Evolutionary conservation across 1,140 invertebrate genomes (phyloP).

Genomic region (Drosophila arizonae): DNA sequence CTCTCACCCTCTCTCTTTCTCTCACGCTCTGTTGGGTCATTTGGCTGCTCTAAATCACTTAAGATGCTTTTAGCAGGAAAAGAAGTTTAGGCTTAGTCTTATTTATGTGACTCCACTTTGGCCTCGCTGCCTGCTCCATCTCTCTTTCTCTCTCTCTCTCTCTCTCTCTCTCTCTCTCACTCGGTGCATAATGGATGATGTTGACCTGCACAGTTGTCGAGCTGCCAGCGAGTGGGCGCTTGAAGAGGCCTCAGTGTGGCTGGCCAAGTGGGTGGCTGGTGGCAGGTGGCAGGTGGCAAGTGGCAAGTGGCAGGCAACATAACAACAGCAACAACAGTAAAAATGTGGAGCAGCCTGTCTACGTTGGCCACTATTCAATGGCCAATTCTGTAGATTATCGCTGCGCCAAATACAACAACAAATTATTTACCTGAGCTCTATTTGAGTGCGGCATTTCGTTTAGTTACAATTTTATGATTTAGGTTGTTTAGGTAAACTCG

Average conservation of each 20-base stretch:
- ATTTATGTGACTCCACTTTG: conserved; percentile 52
- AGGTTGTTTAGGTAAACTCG: too few relatives aligned
- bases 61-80: conserved; percentile 77
- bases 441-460: conserved; percentile 4
- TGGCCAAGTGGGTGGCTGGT: conserved; percentile 52
- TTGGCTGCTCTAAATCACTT: conserved; percentile 78
- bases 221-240: conserved; percentile 30
- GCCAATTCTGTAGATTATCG: conserved; percentile 69
- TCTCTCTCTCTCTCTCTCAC: conserved; percentile 1
- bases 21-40: conserved; percentile 28
- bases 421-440: not conserved
- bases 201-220: conserved; percentile 62
- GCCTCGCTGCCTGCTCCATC: conserved; percentile 4
- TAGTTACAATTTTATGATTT: not conserved
- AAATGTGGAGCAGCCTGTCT: conserved; percentile 45
- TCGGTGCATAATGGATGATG: conserved; percentile 68
- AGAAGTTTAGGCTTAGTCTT: conserved; percentile 72
- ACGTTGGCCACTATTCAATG: conserved; percentile 69
- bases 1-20: not conserved
- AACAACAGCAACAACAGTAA: not conserved
- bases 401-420: conserved; percentile 5
- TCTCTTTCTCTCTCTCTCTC: not conserved
- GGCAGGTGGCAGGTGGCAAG: conserved; percentile 57
- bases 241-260: conserved; percentile 4
- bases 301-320: conserved; percentile 41